A percentile compares a stretch with the other conserved stretches of the same genome.
Evolutionary conservation across 2,113 vertebrate genomes (phyloP).

Genomic region (Stigmatopora argus): DNA sequence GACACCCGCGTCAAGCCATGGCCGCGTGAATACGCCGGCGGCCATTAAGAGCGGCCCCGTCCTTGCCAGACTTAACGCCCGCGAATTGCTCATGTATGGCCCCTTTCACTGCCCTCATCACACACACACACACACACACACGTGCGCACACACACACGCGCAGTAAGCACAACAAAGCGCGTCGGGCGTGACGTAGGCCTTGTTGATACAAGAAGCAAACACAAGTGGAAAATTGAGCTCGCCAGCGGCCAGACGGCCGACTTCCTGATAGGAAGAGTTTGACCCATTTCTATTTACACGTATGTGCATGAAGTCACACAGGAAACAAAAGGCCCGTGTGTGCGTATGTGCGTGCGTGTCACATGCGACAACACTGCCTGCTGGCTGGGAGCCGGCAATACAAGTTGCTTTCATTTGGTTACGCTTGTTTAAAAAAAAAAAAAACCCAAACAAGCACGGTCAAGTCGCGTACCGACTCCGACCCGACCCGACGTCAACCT

Average conservation of each 20-base stretch:
- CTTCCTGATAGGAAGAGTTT: constrained; percentile 64
- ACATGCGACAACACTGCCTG: neutral
- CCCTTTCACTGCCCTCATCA: constrained; percentile 43
- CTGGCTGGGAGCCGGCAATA: neutral
- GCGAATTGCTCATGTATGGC: constrained; percentile 64
- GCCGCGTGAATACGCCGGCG: constrained; percentile 27
- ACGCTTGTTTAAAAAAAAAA: neutral
- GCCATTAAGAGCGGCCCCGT: constrained; percentile 41
- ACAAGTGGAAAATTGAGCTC: constrained; percentile 67
- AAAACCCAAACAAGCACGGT: neutral
- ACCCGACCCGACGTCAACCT: neutral
- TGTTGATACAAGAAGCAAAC: constrained; percentile 70
- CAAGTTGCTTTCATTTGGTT: neutral
- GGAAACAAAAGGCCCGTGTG: constrained; percentile 39
- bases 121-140: constrained; percentile 15
- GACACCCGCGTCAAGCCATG: neutral
- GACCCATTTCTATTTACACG: constrained; percentile 42
- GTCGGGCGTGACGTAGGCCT: constrained; percentile 61
- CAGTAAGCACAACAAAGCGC: constrained; percentile 29
- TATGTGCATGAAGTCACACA: constrained; percentile 14
- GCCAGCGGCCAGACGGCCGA: constrained; percentile 58
- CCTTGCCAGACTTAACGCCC: constrained; percentile 47
- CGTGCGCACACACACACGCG: neutral
- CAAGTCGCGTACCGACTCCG: neutral
- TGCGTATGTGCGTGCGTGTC: neutral